phyloP scores from a whole-genome alignment of 2,888 invertebrate species.

The Synanthedon vespiformis region DNA sequence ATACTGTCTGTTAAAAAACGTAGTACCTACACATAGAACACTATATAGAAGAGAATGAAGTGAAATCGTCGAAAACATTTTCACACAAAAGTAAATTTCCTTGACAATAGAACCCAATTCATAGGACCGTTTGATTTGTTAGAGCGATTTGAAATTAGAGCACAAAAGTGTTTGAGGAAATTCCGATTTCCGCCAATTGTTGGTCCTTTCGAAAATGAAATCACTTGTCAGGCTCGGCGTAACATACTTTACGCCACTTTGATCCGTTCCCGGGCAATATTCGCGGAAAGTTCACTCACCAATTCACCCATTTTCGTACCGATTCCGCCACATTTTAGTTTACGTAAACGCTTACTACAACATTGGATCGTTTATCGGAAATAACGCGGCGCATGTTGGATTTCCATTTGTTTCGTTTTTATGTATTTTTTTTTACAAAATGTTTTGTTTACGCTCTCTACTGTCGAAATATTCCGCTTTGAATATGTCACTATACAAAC shows the following conservation, averaged over 20 bases:
- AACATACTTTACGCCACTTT: conserved; percentile 47
- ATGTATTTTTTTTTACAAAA: no score
- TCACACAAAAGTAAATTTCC: conserved; percentile 17
- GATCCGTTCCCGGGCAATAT: conserved; percentile 27
- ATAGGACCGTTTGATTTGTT: conserved; percentile 37
- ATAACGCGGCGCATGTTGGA: background rate
- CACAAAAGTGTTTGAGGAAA: conserved; percentile 35
- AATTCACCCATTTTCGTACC: background rate
- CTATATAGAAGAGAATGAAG: background rate
- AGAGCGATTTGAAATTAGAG: conserved; percentile 37
- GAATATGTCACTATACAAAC: no score
- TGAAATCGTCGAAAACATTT: conserved; percentile 6
- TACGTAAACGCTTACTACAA: background rate
- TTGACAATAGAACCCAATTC: conserved; percentile 13
- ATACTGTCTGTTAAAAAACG: no score
- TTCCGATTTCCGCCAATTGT: conserved; percentile 51
- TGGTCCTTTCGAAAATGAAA: conserved; percentile 39
- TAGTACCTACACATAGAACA: background rate
- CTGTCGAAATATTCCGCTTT: no score
- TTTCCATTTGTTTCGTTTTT: no score
- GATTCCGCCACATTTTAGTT: background rate
- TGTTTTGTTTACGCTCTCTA: no score
- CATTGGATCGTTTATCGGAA: background rate
- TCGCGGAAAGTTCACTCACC: conserved; percentile 9
- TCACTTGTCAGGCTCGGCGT: conserved; percentile 37